A percentile compares a stretch with the other conserved stretches of the same genome.
Conservation (phyloP, 2,888 invertebrate genomes). For the Elmis aenea region DNA sequence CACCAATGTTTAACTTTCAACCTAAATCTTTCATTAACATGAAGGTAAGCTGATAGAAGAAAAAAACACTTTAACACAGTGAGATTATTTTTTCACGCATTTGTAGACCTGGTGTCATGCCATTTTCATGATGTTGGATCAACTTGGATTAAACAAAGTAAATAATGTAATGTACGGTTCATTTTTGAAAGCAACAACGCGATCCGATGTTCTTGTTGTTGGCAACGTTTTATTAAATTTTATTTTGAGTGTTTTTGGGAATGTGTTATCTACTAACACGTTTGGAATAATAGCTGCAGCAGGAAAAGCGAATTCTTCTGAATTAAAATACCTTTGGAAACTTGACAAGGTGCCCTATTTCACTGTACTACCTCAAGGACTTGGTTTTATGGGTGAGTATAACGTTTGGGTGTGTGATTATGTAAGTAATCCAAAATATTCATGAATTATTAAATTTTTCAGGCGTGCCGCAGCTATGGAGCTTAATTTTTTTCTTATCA, state of each 20-base stretch:
- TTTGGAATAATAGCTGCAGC: slow-evolving; percentile 7
- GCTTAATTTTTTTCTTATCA: slow-evolving; percentile 9
- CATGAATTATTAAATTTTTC: slow-evolving; percentile 6
- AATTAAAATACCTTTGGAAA: slow-evolving; percentile 2
- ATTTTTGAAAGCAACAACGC: slow-evolving; percentile 10
- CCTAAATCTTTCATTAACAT: slow-evolving; percentile 1
- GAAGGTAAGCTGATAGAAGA: slow-evolving; percentile 9
- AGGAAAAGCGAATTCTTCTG: not conserved
- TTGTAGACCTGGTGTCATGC: slow-evolving; percentile 21
- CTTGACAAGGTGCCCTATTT: slow-evolving; percentile 1
- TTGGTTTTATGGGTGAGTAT: slow-evolving; percentile 14
- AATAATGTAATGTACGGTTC: slow-evolving; percentile 21
- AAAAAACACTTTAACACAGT: too few species aligned
- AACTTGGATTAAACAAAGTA: slow-evolving; percentile 14
- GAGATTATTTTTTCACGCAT: slow-evolving; percentile 1
- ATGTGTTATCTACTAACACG: too few species aligned
- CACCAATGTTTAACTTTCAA: slow-evolving; percentile 6
- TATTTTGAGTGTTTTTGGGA: too few species aligned
- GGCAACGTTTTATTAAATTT: slow-evolving; percentile 12
- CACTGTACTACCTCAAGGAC: slow-evolving; percentile 12
- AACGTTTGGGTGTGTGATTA: not conserved
- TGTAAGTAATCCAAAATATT: not conserved
- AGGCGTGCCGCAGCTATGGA: slow-evolving; percentile 17
- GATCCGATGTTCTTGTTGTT: slow-evolving; percentile 19
- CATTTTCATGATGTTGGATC: slow-evolving; percentile 7